These are phyloP conservation scores for Byasa hedistus DNA, from an alignment of 2,888 invertebrate genomes.

Conservation along the genomic window DNA sequence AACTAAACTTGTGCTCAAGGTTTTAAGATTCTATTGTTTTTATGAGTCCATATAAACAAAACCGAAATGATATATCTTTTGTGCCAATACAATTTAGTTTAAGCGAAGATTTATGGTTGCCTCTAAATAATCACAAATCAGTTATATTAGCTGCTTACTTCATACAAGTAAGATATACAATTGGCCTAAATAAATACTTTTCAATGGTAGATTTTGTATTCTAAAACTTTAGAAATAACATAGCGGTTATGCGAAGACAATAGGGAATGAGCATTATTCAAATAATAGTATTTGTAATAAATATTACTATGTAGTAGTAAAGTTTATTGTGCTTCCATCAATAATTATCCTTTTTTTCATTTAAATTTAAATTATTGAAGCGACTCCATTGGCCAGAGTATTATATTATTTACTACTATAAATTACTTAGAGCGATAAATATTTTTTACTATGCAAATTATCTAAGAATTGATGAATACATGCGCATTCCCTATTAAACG, in stretches of 20 bases:
- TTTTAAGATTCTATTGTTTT: constrained; percentile 42
- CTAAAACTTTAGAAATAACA: constrained; percentile 54
- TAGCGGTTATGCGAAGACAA: constrained; percentile 11
- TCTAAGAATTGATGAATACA: not conserved
- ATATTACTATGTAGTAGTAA: too few relatives aligned
- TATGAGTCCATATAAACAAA: constrained; percentile 39
- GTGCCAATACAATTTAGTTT: constrained; percentile 74
- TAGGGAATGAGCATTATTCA: not conserved
- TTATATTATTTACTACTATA: too few relatives aligned
- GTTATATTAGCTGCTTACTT: constrained; percentile 50
- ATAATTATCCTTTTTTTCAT: too few relatives aligned
- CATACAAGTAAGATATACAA: constrained; percentile 52
- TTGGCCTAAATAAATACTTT: constrained; percentile 75
- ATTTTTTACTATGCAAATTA: not conserved
- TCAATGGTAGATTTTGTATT: constrained; percentile 68
- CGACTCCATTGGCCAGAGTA: too few relatives aligned
- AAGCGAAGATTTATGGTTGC: constrained; percentile 55
- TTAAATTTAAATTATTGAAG: too few relatives aligned
- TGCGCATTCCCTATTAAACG: not conserved
- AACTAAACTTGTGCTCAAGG: constrained; percentile 51
- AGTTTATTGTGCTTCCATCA: too few relatives aligned
- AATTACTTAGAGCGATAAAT: too few relatives aligned
- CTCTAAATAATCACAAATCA: constrained; percentile 45
- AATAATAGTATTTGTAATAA: too few relatives aligned
- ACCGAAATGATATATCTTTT: constrained; percentile 64